Evolutionary conservation across 1,140 invertebrate species (phyloP).

Genomic region (Danaus plexippus): DNA sequence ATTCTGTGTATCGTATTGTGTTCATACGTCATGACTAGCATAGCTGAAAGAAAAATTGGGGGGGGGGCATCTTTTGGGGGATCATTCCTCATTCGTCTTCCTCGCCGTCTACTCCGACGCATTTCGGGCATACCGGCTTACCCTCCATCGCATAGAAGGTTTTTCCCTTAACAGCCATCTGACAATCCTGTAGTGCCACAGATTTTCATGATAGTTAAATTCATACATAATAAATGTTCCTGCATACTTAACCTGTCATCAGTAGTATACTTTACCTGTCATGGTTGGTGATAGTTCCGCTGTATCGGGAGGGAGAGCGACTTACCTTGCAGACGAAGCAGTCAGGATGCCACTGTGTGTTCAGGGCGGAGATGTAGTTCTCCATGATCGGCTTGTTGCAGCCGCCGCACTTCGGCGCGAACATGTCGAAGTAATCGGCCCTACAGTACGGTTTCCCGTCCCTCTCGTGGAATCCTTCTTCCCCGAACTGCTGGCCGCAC

Average conservation of each 20-base stretch:
- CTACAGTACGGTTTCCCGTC: constrained; percentile 95
- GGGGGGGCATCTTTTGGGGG: constrained; percentile 38
- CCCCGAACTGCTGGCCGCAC: constrained; percentile 96
- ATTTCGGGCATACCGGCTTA: constrained; percentile 91
- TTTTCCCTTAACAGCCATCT: constrained; percentile 90
- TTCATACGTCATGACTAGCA: constrained; percentile 42
- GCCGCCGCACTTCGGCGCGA: constrained; percentile 98
- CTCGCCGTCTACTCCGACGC: constrained; percentile 83
- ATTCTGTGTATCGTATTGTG: constrained; percentile 42
- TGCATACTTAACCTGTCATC: constrained; percentile 60
- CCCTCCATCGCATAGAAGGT: constrained; percentile 96
- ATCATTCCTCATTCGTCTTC: constrained; percentile 82
- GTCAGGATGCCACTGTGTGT: constrained; percentile 98
- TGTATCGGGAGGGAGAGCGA: constrained; percentile 30
- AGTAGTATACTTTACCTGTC: constrained; percentile 27
- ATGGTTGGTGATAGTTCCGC: constrained; percentile 5
- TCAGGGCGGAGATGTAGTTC: constrained; percentile 98
- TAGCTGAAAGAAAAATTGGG: constrained; percentile 65
- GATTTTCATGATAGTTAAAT: constrained; percentile 28
- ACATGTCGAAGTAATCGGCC: constrained; percentile 98
- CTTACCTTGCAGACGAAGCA: constrained; percentile 99
- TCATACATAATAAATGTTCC: constrained; percentile 10
- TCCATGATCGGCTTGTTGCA: constrained; percentile 98
- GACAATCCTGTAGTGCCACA: constrained; percentile 85
- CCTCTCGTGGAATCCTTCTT: constrained; percentile 96